Evolutionary conservation across 2,888 invertebrate genomes (phyloP).

Genomic region (Acronicta alni): DNA sequence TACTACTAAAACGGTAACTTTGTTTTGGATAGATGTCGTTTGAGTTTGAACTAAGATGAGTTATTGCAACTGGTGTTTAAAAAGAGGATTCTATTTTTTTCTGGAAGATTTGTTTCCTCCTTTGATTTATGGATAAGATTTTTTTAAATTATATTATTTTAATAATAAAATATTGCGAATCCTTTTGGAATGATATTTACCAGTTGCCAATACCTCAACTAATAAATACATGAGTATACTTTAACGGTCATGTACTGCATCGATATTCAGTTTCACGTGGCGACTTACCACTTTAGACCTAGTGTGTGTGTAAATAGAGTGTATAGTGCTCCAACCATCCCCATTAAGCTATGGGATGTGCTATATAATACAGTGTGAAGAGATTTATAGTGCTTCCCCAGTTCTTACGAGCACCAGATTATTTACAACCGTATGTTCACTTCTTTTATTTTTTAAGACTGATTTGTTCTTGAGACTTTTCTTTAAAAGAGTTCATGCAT

Average conservation of each 20-base stretch:
- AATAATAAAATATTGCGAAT: not conserved
- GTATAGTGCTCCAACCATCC: slow-evolving; percentile 58
- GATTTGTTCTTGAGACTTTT: not conserved
- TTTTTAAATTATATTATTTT: too few species aligned
- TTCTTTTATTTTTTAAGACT: not conserved
- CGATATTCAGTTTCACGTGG: slow-evolving; percentile 54
- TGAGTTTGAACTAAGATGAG: slow-evolving; percentile 1
- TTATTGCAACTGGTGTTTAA: slow-evolving; percentile 9
- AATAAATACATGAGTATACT: slow-evolving; percentile 2
- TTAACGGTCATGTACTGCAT: slow-evolving; percentile 58
- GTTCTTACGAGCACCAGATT: slow-evolving; percentile 43
- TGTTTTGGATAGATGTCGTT: slow-evolving; percentile 4
- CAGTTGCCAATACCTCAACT: slow-evolving; percentile 10
- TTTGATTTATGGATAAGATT: too few species aligned
- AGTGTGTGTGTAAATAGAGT: slow-evolving; percentile 39
- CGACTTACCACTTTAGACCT: slow-evolving; percentile 38
- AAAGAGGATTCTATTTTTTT: not conserved
- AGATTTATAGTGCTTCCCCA: slow-evolving; percentile 49
- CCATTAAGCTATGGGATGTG: slow-evolving; percentile 55
- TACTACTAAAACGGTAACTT: slow-evolving; percentile 37
- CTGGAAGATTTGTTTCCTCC: not conserved
- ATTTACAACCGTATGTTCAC: slow-evolving; percentile 37
- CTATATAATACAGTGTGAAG: slow-evolving; percentile 54
- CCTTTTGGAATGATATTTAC: not conserved
- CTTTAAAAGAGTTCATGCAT: too few species aligned